Percentiles rank a stretch among this genome's conserved stretches.
phyloP scores from a whole-genome alignment of 2,113 vertebrate species.

The Ptilorrhoa leucosticta region DNA sequence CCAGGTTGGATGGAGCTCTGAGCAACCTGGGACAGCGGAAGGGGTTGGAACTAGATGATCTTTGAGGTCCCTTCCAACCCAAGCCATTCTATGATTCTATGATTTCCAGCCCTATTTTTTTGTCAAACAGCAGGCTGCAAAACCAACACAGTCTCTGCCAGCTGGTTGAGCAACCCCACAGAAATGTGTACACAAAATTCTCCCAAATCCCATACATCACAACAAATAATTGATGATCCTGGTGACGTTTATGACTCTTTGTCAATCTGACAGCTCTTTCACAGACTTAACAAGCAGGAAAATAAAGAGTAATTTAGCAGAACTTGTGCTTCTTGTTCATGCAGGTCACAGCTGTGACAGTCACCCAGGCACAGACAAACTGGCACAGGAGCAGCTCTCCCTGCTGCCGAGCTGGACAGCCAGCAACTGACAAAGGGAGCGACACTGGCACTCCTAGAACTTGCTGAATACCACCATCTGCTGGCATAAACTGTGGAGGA shows the following conservation, averaged over 20 bases:
- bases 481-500: not conserved
- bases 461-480: conserved; percentile 41
- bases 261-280: not conserved
- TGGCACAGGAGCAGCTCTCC: not conserved
- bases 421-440: conserved; percentile 7
- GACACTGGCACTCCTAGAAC: not conserved
- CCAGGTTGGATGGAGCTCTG: not conserved
- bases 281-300: not conserved
- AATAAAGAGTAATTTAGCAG: not conserved
- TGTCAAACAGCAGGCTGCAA: not conserved
- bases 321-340: not conserved
- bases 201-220: not conserved
- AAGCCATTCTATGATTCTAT: not conserved
- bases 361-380: not conserved
- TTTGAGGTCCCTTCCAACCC: not conserved
- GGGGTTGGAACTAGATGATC: not conserved
- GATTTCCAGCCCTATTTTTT: not conserved
- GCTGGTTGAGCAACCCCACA: not conserved
- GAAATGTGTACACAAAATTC: not conserved
- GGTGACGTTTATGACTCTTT: not conserved
- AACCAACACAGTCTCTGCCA: not conserved
- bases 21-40: not conserved
- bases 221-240: not conserved
- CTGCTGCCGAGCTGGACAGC: not conserved
- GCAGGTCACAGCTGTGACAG: not conserved